Evolutionary conservation across 2,113 vertebrate genomes (phyloP).

Genomic region (Barnardius zonarius): DNA sequence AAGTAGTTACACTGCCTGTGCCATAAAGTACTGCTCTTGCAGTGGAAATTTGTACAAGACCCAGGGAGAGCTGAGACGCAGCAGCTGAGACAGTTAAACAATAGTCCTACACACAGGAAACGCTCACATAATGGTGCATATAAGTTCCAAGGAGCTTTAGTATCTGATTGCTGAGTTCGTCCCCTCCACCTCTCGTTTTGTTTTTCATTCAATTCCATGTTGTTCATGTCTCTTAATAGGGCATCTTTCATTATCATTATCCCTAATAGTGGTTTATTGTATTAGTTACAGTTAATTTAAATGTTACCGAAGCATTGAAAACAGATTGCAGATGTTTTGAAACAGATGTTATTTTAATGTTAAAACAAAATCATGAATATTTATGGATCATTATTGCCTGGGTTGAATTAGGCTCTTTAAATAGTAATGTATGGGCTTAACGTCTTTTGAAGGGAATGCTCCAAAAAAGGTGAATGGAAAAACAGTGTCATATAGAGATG

Average conservation of each 20-base stretch:
- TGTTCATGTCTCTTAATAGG: conserved; percentile 69
- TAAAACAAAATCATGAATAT: conserved; percentile 84
- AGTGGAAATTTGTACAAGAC: background rate
- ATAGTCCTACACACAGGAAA: background rate
- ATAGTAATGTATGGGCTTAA: conserved; percentile 65
- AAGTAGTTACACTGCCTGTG: background rate
- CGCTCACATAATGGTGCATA: background rate
- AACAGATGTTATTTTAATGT: conserved; percentile 85
- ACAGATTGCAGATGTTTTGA: conserved; percentile 85
- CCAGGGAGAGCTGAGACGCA: accelerated
- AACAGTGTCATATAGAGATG: conserved; percentile 47
- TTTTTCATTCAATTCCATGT: conserved; percentile 41
- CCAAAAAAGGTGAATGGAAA: conserved; percentile 68
- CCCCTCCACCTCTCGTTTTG: background rate
- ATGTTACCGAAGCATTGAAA: conserved; percentile 82
- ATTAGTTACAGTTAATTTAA: conserved; percentile 85
- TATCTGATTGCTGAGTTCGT: background rate
- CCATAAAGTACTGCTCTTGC: background rate
- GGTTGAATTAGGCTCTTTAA: conserved; percentile 73
- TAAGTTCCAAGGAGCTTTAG: conserved; percentile 50
- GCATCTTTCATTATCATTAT: conserved; percentile 82
- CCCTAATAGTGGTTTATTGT: conserved; percentile 83
- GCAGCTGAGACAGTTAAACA: background rate
- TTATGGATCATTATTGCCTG: conserved; percentile 77
- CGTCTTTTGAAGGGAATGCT: conserved; percentile 58